Base-by-base conservation (phyloP, 2,888 invertebrate genomes). In the Leucoma salicis region DNA sequence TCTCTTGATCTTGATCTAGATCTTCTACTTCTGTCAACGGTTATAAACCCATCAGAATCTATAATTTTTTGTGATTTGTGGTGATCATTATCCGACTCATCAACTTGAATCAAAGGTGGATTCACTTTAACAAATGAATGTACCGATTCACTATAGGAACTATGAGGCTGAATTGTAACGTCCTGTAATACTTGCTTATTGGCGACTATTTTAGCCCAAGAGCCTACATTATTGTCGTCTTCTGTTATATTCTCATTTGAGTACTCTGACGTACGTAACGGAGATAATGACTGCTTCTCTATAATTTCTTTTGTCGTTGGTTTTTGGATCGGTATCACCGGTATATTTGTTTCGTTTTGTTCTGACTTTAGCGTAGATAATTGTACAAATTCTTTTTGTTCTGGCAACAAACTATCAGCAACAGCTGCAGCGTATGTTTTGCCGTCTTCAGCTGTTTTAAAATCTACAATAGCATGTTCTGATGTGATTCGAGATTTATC, bases 371-470 rank as follows among this genome's bases (percentile, higher is more conserved):
- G 59, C 31, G 37, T 8, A 11, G 42, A 31, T 42, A 54, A 31
- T 32, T 55, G 46, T 21, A 49, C 39, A 34, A 40, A 48, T 41
- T 64, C 60, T 31, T 38, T 52, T 25, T 68, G 46, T 58, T 65
- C 68, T 11, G 53, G 46, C n/a, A 56, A 37, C 29, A 84, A 58
- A 1, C 84, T 78, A 61, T 90, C 89, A 12, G 92, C 92, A 5
- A 94, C 83, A 24, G 94, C 91, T 76, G 93, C 92, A 13, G 94
- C 94, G 63, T 94, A 94, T 0, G 94, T 93, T 76, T 93, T 94
- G 0, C 91, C 92, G 50, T 92, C 93, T 28, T 88, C 82, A 35
- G 82, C 72, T 25, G 83, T 55, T 63, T 82, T 85, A n/a, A 74
- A 68, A 92, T 92, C 92, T 14, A 91, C 82, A 63, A 90, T 91